Evolutionary conservation across 2,888 invertebrate genomes (phyloP), one percentile per base, ranked within the genome.

Genomic region (Mylabris sibirica): DNA sequence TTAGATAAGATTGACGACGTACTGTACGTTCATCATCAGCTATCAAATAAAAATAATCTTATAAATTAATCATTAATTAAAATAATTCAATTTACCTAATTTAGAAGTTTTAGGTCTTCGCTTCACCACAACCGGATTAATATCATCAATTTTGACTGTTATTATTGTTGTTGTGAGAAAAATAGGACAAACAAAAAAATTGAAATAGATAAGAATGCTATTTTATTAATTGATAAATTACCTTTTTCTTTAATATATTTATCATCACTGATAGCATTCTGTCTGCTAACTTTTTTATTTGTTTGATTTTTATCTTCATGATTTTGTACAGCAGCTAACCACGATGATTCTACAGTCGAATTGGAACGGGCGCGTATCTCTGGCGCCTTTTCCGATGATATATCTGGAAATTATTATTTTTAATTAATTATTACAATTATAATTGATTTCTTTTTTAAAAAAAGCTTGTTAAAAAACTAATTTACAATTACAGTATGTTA

Each of bases 1-100:
- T 95, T 75, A 97, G 87, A 86, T 98, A 98, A n/a, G 97, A 97
- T 75, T 96, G 95, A 77, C 97, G 89, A 76, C 97, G 90, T 86
- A 93, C 94, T 26, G 92, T 91, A 74, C 95, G 90, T 80, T 96
- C 95, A 82, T 97, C 96, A 82, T 94, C 94, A 84, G 88, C 90
- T 89, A 83, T 73, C n/a, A n/a, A n/a, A n/a, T n/a, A 83, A 86
- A 1, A 44, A 1, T 38, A 12, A 5, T 26, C 5, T 26, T 35
- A 11, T 65, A 66, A 67, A 60, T 60, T 53, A 66, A 65, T 14
- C 9, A 14, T 17, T 12, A 53, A 57, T 53, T 17, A 69, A 41
- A 62, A 14, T 12, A 38, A 35, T 35, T 35, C 11, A 38, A 38
- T 14, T 84, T 81, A 85, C 85, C 84, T 63, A 84, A 74, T 80